These are phyloP conservation scores for Drosophila nannoptera DNA, from an alignment of 1,140 invertebrate species.

Conservation along the genomic window DNA sequence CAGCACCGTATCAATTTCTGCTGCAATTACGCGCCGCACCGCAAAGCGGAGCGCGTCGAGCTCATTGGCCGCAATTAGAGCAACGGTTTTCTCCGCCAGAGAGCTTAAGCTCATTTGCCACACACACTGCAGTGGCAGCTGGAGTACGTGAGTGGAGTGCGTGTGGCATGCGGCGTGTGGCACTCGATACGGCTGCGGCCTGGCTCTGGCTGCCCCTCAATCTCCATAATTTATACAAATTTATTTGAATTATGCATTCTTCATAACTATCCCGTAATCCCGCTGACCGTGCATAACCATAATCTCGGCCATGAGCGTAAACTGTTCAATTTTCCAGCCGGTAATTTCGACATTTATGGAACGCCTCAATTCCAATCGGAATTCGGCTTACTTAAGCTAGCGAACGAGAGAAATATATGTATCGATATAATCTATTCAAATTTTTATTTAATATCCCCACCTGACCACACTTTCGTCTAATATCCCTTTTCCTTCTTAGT, in stretches of 20 bases:
- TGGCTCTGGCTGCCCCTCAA: neutral
- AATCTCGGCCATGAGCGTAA: constrained; percentile 32
- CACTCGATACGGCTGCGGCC: constrained; percentile 16
- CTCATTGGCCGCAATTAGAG: constrained; percentile 68
- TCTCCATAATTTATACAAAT: constrained; percentile 39
- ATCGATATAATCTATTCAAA: too few relatives aligned
- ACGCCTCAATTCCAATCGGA: constrained; percentile 4
- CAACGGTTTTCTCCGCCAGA: constrained; percentile 60
- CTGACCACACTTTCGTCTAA: too few relatives aligned
- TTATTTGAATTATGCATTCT: constrained; percentile 41
- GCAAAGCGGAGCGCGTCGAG: constrained; percentile 49
- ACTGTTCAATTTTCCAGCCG: constrained; percentile 25
- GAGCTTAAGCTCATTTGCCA: constrained; percentile 67
- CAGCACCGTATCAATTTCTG: constrained; percentile 53
- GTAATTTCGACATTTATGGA: constrained; percentile 8
- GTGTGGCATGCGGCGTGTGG: constrained; percentile 18
- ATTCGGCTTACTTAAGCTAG: constrained; percentile 9
- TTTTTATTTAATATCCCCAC: too few relatives aligned
- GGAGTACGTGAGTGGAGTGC: constrained; percentile 14
- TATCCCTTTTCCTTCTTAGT: too few relatives aligned
- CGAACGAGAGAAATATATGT: neutral
- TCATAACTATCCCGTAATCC: constrained; percentile 24
- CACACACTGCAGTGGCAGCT: constrained; percentile 51
- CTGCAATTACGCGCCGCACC: constrained; percentile 62
- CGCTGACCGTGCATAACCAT: constrained; percentile 14